Evolutionary conservation across 2,113 vertebrate species (phyloP).

Genomic region (Sporophila hypoxantha): DNA sequence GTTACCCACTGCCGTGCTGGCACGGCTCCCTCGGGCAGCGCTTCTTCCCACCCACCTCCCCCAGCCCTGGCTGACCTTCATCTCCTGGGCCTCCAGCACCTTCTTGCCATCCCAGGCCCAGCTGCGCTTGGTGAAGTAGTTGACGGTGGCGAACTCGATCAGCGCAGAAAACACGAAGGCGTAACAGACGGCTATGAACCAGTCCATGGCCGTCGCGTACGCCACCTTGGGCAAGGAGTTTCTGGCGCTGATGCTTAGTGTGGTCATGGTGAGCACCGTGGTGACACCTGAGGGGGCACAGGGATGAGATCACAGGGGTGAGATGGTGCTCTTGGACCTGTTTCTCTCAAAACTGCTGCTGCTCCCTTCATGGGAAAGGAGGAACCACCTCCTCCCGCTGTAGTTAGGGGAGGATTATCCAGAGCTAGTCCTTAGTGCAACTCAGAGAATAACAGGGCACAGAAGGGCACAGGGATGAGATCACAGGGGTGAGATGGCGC

Average conservation of each 20-base stretch:
- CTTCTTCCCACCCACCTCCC: slow-evolving; percentile 7
- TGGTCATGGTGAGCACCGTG: slow-evolving; percentile 98
- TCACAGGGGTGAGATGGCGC: neutral
- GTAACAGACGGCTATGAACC: slow-evolving; percentile 99
- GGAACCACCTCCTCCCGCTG: neutral
- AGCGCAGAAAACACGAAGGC: slow-evolving; percentile 99
- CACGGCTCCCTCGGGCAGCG: slow-evolving; percentile 40
- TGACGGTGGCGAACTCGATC: slow-evolving; percentile 98
- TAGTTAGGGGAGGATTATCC: neutral
- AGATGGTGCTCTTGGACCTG: fast-evolving
- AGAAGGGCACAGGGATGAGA: slow-evolving; percentile 9
- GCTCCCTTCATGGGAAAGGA: neutral
- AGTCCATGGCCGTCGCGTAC: slow-evolving; percentile 99
- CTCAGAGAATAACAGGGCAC: neutral
- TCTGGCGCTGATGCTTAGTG: slow-evolving; percentile 97
- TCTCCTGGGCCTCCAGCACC: slow-evolving; percentile 83
- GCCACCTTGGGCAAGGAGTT: slow-evolving; percentile 98
- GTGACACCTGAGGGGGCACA: slow-evolving; percentile 84
- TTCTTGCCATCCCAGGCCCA: slow-evolving; percentile 99
- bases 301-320: neutral
- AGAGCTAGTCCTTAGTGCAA: neutral
- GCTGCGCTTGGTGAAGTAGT: slow-evolving; percentile 99
- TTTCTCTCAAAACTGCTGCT: neutral
- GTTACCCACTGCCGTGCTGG: slow-evolving; percentile 63
- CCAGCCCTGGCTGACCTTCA: slow-evolving; percentile 81